A percentile compares a stretch with the other conserved stretches of the same genome.
Conservation (phyloP, 2,888 invertebrate species). For the Cryptus armator region DNA sequence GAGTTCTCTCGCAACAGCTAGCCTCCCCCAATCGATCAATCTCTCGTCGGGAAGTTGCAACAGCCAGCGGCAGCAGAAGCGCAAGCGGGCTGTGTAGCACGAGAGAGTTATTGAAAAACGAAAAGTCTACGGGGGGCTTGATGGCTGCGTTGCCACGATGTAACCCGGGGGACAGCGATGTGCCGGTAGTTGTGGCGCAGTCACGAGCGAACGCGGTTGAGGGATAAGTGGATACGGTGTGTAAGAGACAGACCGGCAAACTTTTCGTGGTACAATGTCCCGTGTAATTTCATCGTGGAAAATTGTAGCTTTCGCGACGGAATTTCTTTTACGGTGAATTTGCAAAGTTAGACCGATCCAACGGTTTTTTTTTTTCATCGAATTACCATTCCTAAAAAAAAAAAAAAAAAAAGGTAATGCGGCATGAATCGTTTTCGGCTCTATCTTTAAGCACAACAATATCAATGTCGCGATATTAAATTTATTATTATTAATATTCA, state of each 20-base stretch:
- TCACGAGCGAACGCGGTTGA: slow-evolving; percentile 11
- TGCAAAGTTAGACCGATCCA: slow-evolving; percentile 1
- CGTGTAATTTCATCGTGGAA: slow-evolving; percentile 56
- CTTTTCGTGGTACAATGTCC: slow-evolving; percentile 39
- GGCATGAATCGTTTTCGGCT: not conserved
- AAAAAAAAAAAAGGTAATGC: not conserved
- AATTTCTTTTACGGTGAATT: slow-evolving; percentile 14
- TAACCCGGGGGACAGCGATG: not conserved
- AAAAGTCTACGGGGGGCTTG: slow-evolving; percentile 14
- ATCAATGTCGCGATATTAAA: no score
- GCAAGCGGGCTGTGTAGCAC: slow-evolving; percentile 3
- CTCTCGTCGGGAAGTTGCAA: slow-evolving; percentile 63
- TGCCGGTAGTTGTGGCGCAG: not conserved
- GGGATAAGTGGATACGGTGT: slow-evolving; percentile 52
- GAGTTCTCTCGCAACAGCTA: slow-evolving; percentile 25
- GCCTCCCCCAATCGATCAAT: slow-evolving; percentile 59
- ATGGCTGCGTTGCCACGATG: slow-evolving; percentile 20
- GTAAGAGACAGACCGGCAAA: slow-evolving; percentile 67
- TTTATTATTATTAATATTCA: not conserved
- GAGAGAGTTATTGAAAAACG: slow-evolving; percentile 42
- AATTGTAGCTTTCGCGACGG: slow-evolving; percentile 33
- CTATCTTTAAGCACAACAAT: no score
- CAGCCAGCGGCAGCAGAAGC: slow-evolving; percentile 23
- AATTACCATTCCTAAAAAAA: not conserved
- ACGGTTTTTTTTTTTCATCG: not conserved